Evolutionary conservation across 2,113 vertebrate genomes (phyloP).

Genomic region (Pontoporia blainvillei): DNA sequence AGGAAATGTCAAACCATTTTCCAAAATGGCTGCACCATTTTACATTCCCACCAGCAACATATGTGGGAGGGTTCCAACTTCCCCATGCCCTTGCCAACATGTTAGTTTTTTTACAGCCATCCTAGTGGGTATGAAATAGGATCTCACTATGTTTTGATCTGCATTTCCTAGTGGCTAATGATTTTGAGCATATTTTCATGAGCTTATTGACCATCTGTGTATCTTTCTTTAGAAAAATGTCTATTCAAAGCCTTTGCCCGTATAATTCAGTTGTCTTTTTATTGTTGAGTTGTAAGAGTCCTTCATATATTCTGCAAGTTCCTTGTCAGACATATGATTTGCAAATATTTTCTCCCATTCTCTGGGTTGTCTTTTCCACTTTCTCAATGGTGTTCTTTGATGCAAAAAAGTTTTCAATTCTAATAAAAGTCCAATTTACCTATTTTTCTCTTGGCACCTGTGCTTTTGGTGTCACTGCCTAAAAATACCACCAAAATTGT

Average conservation of each 20-base stretch:
- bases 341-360: not conserved
- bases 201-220: not conserved
- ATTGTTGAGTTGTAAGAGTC: too few species aligned
- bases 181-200: not conserved
- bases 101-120: not conserved
- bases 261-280: too few species aligned
- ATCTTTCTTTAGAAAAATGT: not conserved
- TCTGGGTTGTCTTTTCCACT: not conserved
- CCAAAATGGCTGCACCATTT: not conserved
- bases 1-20: not conserved
- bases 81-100: not conserved
- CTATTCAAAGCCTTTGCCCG: not conserved
- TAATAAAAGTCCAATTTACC: not conserved
- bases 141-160: not conserved
- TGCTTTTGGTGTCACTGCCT: too few species aligned
- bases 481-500: too few species aligned
- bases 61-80: not conserved
- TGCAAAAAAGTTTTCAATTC: not conserved
- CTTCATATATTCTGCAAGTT: too few species aligned
- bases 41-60: not conserved
- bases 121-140: not conserved
- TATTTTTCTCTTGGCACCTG: not conserved
- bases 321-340: not conserved
- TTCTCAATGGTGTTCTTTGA: not conserved
- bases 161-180: not conserved